Conservation (phyloP, 2,888 invertebrate genomes). For the Lydus trimaculatus region DNA sequence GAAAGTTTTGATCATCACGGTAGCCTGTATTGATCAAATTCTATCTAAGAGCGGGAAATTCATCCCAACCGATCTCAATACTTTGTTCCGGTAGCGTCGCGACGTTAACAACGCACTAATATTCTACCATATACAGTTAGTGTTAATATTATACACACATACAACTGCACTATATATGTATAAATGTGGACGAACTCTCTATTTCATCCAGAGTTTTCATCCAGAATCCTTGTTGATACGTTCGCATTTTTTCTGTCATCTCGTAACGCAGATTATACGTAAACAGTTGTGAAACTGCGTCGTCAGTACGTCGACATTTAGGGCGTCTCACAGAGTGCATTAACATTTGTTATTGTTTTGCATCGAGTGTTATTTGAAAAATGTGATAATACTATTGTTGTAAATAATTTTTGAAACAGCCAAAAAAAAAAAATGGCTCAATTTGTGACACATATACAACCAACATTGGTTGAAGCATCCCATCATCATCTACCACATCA, state of each 20-base stretch:
- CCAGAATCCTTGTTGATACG: constrained; percentile 9
- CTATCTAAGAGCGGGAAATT: constrained; percentile 44
- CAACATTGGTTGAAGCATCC: constrained; percentile 66
- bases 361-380: constrained; percentile 9
- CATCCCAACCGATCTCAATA: constrained; percentile 47
- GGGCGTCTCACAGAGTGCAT: constrained; percentile 5
- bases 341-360: constrained; percentile 1
- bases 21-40: constrained; percentile 52
- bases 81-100: constrained; percentile 48
- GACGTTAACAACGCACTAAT: constrained; percentile 38
- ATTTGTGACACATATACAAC: constrained; percentile 68
- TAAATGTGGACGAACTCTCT: constrained; percentile 10
- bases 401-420: too few relatives aligned
- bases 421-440: constrained; percentile 60
- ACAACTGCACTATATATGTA: background rate
- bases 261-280: background rate
- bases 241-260: constrained; percentile 12
- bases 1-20: constrained; percentile 48
- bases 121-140: constrained; percentile 19
- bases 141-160: background rate
- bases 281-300: constrained; percentile 5
- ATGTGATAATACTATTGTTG: background rate
- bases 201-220: constrained; percentile 19
- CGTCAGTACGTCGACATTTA: background rate
- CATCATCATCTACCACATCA: constrained; percentile 65